Conservation (phyloP, 2,797 vertebrate genomes). For the Heteromormyrus szaboi region DNA sequence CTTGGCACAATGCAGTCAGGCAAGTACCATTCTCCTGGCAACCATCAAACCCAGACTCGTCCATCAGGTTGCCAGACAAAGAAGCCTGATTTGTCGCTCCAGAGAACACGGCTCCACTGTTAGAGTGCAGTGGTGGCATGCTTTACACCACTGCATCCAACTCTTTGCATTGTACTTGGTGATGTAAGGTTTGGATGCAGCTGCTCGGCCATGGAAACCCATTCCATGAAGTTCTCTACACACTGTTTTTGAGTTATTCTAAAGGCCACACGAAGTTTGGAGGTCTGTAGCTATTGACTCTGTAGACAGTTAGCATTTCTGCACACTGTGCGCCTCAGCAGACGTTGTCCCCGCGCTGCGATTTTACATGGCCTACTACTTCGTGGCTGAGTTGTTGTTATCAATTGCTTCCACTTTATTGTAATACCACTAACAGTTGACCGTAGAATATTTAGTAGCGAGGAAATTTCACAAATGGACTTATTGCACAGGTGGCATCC, state of each 20-base stretch:
- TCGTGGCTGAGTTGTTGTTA: neutral
- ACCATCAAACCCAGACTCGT: neutral
- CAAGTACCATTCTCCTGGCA: neutral
- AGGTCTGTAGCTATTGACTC: neutral
- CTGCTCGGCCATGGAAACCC: neutral
- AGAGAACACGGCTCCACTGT: neutral
- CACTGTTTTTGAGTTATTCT: neutral
- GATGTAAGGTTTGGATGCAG: neutral
- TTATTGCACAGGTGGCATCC: neutral
- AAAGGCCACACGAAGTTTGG: neutral
- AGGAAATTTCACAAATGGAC: neutral
- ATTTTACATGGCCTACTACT: neutral
- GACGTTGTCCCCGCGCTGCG: neutral
- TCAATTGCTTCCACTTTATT: neutral
- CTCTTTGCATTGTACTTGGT: neutral
- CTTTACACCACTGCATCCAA: neutral
- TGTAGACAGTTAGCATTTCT: neutral
- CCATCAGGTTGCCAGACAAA: neutral
- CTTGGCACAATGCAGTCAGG: neutral
- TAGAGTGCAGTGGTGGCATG: neutral
- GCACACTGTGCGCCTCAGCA: neutral
- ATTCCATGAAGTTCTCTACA: neutral
- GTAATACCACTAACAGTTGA: neutral
- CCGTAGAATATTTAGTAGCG: neutral
- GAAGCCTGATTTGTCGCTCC: neutral